A percentile compares a stretch with the other conserved stretches of the same genome.
phyloP scores from a whole-genome alignment of 2,888 invertebrate species.

The Erpobdella octoculata region DNA sequence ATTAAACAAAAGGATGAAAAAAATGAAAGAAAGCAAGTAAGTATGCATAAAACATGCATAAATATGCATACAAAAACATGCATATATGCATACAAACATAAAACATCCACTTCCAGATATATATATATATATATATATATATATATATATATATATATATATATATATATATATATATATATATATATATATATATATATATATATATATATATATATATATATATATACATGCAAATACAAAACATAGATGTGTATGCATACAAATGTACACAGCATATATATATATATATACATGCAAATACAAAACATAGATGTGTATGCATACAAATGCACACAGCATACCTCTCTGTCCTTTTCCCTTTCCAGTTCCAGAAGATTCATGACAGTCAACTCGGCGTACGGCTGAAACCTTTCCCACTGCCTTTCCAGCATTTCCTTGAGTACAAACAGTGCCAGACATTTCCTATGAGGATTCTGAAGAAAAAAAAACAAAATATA shows the following conservation, averaged over 20 bases:
- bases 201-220: not conserved
- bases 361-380: constrained; percentile 80
- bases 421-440: constrained; percentile 74
- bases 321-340: not conserved
- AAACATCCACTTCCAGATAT: too few relatives aligned
- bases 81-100: too few relatives aligned
- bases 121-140: too few relatives aligned
- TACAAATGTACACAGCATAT: not conserved
- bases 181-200: not conserved
- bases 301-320: not conserved
- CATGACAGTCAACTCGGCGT: constrained; percentile 79
- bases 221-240: not conserved
- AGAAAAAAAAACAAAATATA: not conserved
- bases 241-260: not conserved
- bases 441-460: constrained; percentile 69
- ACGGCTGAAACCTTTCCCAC: constrained; percentile 72
- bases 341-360: constrained; percentile 54
- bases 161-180: not conserved
- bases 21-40: too few relatives aligned
- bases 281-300: too few relatives aligned
- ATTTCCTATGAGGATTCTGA: not conserved
- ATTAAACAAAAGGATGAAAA: too few relatives aligned
- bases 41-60: too few relatives aligned
- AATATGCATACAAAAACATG: too few relatives aligned
- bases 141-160: not conserved